Evolutionary conservation across 2,113 vertebrate species (phyloP).

Genomic region (Alces alces): DNA sequence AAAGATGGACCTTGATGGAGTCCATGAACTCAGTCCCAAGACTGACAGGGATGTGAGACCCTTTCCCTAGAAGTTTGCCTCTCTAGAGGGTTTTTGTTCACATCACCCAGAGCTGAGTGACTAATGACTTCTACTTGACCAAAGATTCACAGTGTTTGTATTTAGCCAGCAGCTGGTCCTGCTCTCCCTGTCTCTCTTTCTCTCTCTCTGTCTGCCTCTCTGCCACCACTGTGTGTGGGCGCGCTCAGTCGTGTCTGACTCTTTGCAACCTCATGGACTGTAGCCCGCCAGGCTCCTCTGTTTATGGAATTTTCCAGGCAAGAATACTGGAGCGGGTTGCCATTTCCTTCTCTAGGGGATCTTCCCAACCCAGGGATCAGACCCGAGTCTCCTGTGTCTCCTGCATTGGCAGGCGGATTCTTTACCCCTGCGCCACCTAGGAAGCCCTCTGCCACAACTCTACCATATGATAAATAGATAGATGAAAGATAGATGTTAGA

Average conservation of each 20-base stretch:
- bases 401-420: background rate
- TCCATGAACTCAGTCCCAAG: background rate
- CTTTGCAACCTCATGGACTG: background rate
- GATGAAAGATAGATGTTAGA: background rate
- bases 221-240: background rate
- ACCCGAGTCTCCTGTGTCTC: background rate
- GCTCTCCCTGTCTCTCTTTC: constrained; percentile 51
- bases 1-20: background rate
- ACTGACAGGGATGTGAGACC: background rate
- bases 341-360: background rate
- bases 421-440: background rate
- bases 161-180: background rate
- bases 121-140: background rate
- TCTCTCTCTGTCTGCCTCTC: constrained; percentile 58
- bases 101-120: background rate
- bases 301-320: background rate
- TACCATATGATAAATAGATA: constrained; percentile 2
- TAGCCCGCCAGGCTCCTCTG: background rate
- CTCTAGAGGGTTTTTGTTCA: background rate
- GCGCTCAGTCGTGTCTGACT: background rate
- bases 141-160: background rate
- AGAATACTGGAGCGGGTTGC: background rate
- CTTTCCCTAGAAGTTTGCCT: background rate
- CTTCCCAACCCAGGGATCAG: background rate
- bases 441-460: constrained; percentile 46